A percentile compares a stretch with the other conserved stretches of the same genome.
Conservation (phyloP, 1,140 invertebrate genomes). For the Galleria mellonella region DNA sequence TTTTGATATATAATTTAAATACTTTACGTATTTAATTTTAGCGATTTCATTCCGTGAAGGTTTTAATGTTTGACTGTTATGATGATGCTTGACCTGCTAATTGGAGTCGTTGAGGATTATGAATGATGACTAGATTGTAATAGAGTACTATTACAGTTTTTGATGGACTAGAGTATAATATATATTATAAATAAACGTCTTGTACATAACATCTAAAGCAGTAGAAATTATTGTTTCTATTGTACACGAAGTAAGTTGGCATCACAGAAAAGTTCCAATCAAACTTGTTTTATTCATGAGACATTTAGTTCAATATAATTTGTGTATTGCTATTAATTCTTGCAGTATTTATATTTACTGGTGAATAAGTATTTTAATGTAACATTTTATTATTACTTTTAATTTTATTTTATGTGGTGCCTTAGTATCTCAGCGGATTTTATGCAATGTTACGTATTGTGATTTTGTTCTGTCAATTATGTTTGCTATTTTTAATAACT, state of each 20-base stretch:
- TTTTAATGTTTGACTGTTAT: slow-evolving; percentile 56
- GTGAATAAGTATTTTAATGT: slow-evolving; percentile 53
- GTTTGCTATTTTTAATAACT: slow-evolving; percentile 17
- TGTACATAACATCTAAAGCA: slow-evolving; percentile 37
- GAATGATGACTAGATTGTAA: slow-evolving; percentile 23
- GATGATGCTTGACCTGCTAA: slow-evolving; percentile 49
- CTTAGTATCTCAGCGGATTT: slow-evolving; percentile 57
- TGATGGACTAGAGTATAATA: no score
- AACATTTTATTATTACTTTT: slow-evolving; percentile 26
- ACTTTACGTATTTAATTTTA: slow-evolving; percentile 67
- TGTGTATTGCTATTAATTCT: slow-evolving; percentile 33
- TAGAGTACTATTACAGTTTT: no score
- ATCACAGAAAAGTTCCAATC: slow-evolving; percentile 25
- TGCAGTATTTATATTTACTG: slow-evolving; percentile 51
- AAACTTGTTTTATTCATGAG: slow-evolving; percentile 12
- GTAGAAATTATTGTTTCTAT: slow-evolving; percentile 11
- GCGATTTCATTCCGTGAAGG: slow-evolving; percentile 67
- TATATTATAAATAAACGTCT: background rate
- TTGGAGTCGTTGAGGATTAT: slow-evolving; percentile 23
- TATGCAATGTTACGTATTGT: slow-evolving; percentile 30
- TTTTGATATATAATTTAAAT: slow-evolving; percentile 64
- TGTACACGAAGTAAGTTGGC: slow-evolving; percentile 16
- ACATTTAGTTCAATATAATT: slow-evolving; percentile 21
- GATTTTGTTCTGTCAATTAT: slow-evolving; percentile 20
- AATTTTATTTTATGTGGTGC: slow-evolving; percentile 56